Evolutionary conservation across 2,797 vertebrate genomes (phyloP), one percentile per base, ranked within the genome.

Genomic region (Propithecus deckenii): DNA sequence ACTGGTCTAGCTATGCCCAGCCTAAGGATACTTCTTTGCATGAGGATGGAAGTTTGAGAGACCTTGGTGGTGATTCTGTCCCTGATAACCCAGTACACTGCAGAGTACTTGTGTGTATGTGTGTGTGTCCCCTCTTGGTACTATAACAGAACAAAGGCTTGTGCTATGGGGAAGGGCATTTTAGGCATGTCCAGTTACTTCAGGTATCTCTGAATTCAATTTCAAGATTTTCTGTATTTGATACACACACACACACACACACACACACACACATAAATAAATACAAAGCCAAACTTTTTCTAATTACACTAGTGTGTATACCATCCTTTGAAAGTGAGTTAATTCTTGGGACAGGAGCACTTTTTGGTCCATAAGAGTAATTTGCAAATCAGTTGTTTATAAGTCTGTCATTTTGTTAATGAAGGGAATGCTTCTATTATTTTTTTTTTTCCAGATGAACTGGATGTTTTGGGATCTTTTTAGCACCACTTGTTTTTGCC

Each of bases 401-500:
- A 35, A 83, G 22, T 46, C 13, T 92, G 20, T 9, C 7, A 67
- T 91, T 95, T 87, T 89, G 63, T 63, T 95, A 90, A 92, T 83
- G 38, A 95, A 93, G 10, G 5, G 11, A 55, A 84, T 67, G 13
- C 2, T 92, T 72, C 76, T 67, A 63, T 57, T 90, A 46, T 59
- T 81, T 41, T 86, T 67, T 67, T 63, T 78, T 79, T 88, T 63
- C 22, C 22, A 92, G 65, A 86, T 97, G 76, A 96, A 89, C 38
- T 76, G 80, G 43, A 91, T 86, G n/a, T 67, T 91, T 71, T 72
- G 88, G 72, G 63, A 92, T 93, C n/a, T 32, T 96, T 91, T 96
- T 78, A 93, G 61, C 23, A 84, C 46, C 30, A 76, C 61, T 92
- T 94, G 76, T 87, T 96, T 96, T 96, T 96, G 69, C 87, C 55